Evolutionary conservation across 2,113 vertebrate species (phyloP).

Genomic region (Lepidothrix coronata): DNA sequence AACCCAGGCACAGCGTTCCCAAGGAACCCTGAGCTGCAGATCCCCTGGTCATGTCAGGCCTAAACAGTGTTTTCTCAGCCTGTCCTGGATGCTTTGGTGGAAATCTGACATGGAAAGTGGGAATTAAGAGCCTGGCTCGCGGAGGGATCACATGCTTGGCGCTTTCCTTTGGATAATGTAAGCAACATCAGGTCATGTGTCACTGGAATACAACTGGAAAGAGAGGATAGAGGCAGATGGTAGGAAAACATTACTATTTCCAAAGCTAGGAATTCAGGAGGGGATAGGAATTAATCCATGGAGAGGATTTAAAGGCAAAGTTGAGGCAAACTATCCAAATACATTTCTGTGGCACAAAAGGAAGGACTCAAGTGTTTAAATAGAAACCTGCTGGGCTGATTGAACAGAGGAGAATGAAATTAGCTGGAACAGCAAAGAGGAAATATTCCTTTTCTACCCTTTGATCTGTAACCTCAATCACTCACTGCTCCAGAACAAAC

Average conservation of each 20-base stretch:
- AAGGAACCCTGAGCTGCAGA: background rate
- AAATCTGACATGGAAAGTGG: slow-evolving; percentile 54
- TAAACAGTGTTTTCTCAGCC: background rate
- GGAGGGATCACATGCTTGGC: background rate
- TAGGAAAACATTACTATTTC: slow-evolving; percentile 24
- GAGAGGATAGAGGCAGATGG: slow-evolving; percentile 29
- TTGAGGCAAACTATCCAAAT: background rate
- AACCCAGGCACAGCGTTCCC: background rate
- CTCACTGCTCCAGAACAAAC: slow-evolving; percentile 58
- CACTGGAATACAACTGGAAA: slow-evolving; percentile 15
- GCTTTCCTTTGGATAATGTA: background rate
- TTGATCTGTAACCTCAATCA: slow-evolving; percentile 55
- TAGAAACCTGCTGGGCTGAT: slow-evolving; percentile 25
- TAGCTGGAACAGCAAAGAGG: slow-evolving; percentile 50
- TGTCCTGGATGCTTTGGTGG: background rate
- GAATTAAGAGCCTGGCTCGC: slow-evolving; percentile 28
- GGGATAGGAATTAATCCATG: slow-evolving; percentile 1
- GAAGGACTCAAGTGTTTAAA: slow-evolving; percentile 6
- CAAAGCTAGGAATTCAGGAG: background rate
- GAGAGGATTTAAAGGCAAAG: background rate
- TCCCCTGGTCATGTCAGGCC: background rate
- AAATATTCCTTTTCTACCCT: slow-evolving; percentile 50
- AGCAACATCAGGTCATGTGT: slow-evolving; percentile 16
- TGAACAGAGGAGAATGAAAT: slow-evolving; percentile 23
- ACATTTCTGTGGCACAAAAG: background rate